These are phyloP conservation scores for Sphenopsis melanotis DNA, from an alignment of 2,797 vertebrate species.

Conservation along the genomic window DNA sequence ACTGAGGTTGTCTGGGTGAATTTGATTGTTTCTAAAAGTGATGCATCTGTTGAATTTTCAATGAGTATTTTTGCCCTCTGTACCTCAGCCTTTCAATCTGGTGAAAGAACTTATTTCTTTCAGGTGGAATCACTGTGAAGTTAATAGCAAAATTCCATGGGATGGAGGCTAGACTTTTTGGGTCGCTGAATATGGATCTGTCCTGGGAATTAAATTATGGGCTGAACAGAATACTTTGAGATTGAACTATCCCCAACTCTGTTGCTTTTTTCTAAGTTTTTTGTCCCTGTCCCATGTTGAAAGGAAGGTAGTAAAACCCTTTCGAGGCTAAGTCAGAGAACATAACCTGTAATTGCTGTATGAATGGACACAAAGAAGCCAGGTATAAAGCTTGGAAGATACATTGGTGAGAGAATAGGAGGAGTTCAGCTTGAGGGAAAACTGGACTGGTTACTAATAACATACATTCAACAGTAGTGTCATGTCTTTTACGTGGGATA, in stretches of 20 bases:
- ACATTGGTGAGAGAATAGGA: background rate
- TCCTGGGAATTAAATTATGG: background rate
- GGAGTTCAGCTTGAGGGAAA: background rate
- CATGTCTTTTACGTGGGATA: background rate
- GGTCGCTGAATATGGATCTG: background rate
- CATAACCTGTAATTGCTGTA: background rate
- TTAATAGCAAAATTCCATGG: background rate
- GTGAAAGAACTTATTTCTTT: background rate
- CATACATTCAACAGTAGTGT: background rate
- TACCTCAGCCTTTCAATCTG: background rate
- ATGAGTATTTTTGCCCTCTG: background rate
- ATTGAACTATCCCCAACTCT: background rate
- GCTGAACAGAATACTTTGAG: background rate
- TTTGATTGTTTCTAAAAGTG: background rate
- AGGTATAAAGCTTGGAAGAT: background rate
- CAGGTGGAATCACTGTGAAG: background rate
- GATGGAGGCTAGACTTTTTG: background rate
- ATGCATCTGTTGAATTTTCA: slow-evolving; percentile 18
- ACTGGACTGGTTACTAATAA: background rate
- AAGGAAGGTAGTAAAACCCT: background rate
- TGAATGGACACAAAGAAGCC: background rate
- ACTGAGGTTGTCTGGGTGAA: background rate
- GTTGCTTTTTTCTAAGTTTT: background rate
- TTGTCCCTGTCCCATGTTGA: accelerated
- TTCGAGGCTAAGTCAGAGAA: slow-evolving; percentile 15